Conservation (phyloP, 37 sponge, comb jelly and placozoan species). For the Petrosia ficiformis region DNA sequence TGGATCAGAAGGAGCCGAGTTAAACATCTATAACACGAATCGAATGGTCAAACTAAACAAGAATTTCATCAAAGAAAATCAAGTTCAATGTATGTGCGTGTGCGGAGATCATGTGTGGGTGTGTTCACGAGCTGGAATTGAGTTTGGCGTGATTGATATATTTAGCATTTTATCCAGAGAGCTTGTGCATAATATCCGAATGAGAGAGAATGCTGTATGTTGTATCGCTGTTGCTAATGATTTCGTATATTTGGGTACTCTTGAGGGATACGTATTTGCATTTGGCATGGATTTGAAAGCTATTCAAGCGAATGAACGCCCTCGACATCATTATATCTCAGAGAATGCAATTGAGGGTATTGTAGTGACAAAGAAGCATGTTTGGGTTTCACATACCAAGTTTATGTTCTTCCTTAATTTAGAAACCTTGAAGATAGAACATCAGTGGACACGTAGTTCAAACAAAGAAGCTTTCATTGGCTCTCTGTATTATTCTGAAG, state of each 20-base stretch:
- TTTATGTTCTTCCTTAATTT: constrained; percentile 63
- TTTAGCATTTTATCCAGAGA: constrained; percentile 42
- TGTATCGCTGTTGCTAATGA: constrained; percentile 43
- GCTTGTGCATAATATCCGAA: constrained; percentile 61
- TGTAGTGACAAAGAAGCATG: constrained; percentile 23
- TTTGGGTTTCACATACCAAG: constrained; percentile 67
- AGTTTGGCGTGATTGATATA: constrained; percentile 67
- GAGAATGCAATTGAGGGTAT: too few relatives aligned
- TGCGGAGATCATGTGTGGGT: constrained; percentile 80
- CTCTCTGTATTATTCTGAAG: constrained; percentile 29
- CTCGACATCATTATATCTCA: constrained; percentile 54
- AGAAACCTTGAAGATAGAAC: constrained; percentile 47
- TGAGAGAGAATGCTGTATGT: constrained; percentile 71
- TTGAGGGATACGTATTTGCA: constrained; percentile 68
- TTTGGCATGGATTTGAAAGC: constrained; percentile 29
- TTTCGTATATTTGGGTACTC: constrained; percentile 59
- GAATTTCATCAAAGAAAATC: constrained; percentile 58
- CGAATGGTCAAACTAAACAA: constrained; percentile 61
- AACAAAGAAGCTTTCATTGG: constrained; percentile 40
- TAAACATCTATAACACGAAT: constrained; percentile 59
- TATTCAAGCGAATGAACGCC: constrained; percentile 32
- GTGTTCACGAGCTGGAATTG: constrained; percentile 65
- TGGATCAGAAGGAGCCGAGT: constrained; percentile 62
- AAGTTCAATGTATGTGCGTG: constrained; percentile 55
- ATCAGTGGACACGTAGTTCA: constrained; percentile 12